Base-by-base conservation (phyloP, 2,797 vertebrate species). In the Neoniphon sammara region DNA sequence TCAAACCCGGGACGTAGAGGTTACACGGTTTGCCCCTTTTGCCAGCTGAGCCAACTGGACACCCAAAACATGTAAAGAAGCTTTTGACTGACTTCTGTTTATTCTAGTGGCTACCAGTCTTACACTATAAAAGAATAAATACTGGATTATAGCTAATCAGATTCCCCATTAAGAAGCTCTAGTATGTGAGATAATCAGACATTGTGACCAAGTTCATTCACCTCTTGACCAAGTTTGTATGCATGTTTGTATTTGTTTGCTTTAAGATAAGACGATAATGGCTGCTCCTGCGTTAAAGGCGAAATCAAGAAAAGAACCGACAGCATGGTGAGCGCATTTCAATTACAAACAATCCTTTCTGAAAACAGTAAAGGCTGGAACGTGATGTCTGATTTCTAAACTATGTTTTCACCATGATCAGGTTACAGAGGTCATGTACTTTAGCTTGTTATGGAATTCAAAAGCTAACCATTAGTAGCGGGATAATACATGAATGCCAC, bases 371-470 rank as follows among this genome's bases (percentile, higher is more conserved):
- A 68, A 42, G 6, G 15, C 62, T 9, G n/a, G 15, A 71, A 72
- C 49, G 55, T 53, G 57, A 60, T 18, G 60, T 62, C 31, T 70
- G 21, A 54, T 61, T 39, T 63, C 39, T 70, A 39, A 77, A 57
- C 46, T 25, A 62, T 70, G 67, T 73, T 85, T 82, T 57, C 25
- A 34, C 52, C 46, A 63, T 66, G 52, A 78, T 23, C 69, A 83
- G 84, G 84, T 69, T 66, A 79, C 67, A 66, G 60, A 81, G 85
- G 86, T 87, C 82, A 82, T 52, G 52, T 50, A 49, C 57, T 69
- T 89, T 52, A 84, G 73, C 86, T 83, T 85, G 68, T 72, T 77
- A 77, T 78, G 71, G 82, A 89, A 88, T 88, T 86, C 34, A 71
- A 81, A 87, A 59, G 66, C 59, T 74, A 82, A 85, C 54, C 76